Evolutionary conservation across 2,888 invertebrate species (phyloP), one percentile per base, ranked within the genome.

Genomic region (Epirrhoe tristata): DNA sequence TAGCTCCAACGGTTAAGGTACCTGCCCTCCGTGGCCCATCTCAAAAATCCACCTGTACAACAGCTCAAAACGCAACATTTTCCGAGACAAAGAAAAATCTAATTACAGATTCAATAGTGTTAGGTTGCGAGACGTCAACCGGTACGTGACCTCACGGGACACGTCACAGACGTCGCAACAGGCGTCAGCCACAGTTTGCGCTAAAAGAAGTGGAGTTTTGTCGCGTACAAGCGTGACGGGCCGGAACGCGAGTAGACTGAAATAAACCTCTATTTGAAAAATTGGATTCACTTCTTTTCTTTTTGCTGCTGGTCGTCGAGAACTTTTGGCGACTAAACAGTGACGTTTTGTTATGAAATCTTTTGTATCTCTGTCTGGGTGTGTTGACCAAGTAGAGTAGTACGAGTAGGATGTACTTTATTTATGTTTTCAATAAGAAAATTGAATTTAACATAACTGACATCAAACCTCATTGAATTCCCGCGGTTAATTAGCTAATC

Each of bases 161-260:
- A 24, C 59, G 48, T 32, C 48, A 32, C 8, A n/a, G 6, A 59
- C 60, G 31, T 70, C 72, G 67, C 39, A 43, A 68, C 75, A 66
- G 57, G 69, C 77, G 78, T 77, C 81, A 74, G 59, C 67, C 59
- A 57, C 79, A 78, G 74, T 75, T 75, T 66, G 71, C 60, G 67
- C 66, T 74, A 72, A 77, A 77, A 74, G 67, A 72, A 72, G 64
- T 63, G 57, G 24, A 67, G 71, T 65, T 64, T 57, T 66, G 68
- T 72, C 69, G 72, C 66, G 74, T 73, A 64, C 55, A 58, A 48
- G 63, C 63, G 63, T 63, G 63, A 63, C 58, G 63, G 57, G 10
- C 63, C 56, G 60, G 66, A 66, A 72, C 65, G 61, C 70, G 69
- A 68, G 50, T 17, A 68, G 69, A 74, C 51, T 65, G 59, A 70